These are phyloP conservation scores for Amphiprion percula DNA, from an alignment of 2,113 vertebrate genomes.

Conservation along the genomic window DNA sequence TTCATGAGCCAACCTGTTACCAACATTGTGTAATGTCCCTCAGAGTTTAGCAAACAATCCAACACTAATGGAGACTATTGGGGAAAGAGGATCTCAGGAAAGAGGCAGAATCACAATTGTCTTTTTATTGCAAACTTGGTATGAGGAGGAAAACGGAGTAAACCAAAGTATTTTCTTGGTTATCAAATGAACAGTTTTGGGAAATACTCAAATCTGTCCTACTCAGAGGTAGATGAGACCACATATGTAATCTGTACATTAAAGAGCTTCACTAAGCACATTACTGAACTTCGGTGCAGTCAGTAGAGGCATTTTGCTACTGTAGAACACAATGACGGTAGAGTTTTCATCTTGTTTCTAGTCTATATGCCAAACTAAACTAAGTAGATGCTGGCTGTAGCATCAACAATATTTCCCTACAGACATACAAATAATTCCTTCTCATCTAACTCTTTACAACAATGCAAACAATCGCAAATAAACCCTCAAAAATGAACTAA, in stretches of 20 bases:
- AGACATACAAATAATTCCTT: not conserved
- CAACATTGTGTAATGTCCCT: constrained; percentile 10
- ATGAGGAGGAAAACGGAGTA: not conserved
- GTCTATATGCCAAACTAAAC: not conserved
- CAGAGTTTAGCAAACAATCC: constrained; percentile 23
- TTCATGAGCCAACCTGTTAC: constrained; percentile 25
- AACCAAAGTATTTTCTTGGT: not conserved
- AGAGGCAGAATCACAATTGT: not conserved
- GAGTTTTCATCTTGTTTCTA: not conserved
- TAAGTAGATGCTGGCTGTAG: not conserved
- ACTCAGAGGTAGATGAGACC: not conserved
- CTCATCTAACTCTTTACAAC: not conserved
- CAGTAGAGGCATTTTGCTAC: not conserved
- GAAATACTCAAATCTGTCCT: no score
- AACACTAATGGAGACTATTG: not conserved
- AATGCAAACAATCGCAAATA: not conserved
- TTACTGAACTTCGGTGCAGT: not conserved
- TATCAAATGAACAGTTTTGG: not conserved
- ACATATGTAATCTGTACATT: no score
- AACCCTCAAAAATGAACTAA: not conserved
- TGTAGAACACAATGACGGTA: not conserved
- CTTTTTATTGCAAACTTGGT: no score
- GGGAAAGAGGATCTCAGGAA: not conserved
- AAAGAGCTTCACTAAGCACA: no score
- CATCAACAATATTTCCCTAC: not conserved